A percentile compares a stretch with the other conserved stretches of the same genome.
These are phyloP conservation scores for Scolopax bukidnonensis DNA, from an alignment of 2,797 vertebrate genomes.

Conservation along the genomic window DNA sequence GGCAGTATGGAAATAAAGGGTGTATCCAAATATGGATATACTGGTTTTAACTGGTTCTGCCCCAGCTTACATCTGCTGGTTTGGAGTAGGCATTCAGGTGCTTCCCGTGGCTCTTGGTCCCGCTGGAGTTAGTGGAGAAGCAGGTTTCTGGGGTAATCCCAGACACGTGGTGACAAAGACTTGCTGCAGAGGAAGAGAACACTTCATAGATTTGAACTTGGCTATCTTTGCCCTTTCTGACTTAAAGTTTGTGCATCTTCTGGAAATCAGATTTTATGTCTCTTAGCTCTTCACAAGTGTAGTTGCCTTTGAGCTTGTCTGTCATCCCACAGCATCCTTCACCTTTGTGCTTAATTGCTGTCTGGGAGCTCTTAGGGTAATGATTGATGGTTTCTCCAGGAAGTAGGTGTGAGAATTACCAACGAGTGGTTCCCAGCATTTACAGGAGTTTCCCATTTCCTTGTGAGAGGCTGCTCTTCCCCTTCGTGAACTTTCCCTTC, in stretches of 20 bases:
- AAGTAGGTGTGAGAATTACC: background rate
- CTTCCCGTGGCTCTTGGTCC: background rate
- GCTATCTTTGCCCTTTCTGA: background rate
- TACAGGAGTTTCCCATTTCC: background rate
- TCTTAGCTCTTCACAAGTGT: background rate
- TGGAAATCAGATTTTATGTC: background rate
- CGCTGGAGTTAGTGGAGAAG: background rate
- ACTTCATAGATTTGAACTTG: background rate
- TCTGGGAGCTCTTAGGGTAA: background rate
- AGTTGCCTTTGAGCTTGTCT: background rate
- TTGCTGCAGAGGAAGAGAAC: too few relatives aligned
- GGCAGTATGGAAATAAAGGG: background rate
- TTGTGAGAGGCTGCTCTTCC: background rate
- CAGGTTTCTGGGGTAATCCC: background rate
- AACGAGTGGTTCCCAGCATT: background rate
- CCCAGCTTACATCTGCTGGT: rapidly evolving
- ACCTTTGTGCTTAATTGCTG: background rate
- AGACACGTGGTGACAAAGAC: background rate
- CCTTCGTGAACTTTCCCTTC: background rate
- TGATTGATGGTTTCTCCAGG: background rate
- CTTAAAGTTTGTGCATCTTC: background rate
- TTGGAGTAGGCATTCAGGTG: background rate
- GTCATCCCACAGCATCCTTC: background rate
- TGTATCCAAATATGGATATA: background rate
- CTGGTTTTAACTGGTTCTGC: background rate